Evolutionary conservation across 64 coral and sea anemone genomes (phyloP).

Genomic region (Montipora foliosa): DNA sequence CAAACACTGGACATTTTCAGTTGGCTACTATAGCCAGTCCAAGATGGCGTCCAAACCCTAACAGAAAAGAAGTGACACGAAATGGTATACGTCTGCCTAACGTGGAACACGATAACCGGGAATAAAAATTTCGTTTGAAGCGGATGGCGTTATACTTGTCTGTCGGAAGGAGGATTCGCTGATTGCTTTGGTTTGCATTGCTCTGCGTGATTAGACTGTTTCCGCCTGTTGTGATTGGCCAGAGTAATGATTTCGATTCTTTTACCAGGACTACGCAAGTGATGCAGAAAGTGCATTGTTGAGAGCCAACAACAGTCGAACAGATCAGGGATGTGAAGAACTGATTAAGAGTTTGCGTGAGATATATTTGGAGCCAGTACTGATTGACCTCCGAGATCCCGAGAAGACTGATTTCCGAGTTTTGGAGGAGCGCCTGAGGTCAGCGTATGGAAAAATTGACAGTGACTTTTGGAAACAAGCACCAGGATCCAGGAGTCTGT

Average conservation of each 20-base stretch:
- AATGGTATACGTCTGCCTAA: no score
- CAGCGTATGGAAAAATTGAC: conserved; percentile 19
- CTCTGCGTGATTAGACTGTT: background rate
- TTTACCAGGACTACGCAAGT: conserved; percentile 1
- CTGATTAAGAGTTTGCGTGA: conserved; percentile 22
- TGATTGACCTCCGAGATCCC: background rate
- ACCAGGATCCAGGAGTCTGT: background rate
- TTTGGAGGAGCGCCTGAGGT: conserved; percentile 7
- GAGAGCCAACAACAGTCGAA: conserved; percentile 13
- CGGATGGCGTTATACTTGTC: no score
- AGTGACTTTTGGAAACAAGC: conserved; percentile 21
- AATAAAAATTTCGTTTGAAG: no score
- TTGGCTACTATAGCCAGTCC: no score
- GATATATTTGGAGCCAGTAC: conserved; percentile 12
- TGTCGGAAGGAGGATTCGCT: no score
- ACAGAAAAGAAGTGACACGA: no score
- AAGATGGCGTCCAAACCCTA: no score
- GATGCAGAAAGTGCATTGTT: conserved; percentile 19
- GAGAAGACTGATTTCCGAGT: background rate
- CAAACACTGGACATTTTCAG: no score
- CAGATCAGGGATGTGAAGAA: background rate
- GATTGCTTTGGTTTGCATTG: no score
- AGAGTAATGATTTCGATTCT: background rate
- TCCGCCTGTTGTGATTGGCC: background rate
- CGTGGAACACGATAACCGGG: no score